A percentile compares a stretch with the other conserved stretches of the same genome.
Conservation (phyloP, 2,888 invertebrate genomes). For the Hemistola chrysoprasaria region DNA sequence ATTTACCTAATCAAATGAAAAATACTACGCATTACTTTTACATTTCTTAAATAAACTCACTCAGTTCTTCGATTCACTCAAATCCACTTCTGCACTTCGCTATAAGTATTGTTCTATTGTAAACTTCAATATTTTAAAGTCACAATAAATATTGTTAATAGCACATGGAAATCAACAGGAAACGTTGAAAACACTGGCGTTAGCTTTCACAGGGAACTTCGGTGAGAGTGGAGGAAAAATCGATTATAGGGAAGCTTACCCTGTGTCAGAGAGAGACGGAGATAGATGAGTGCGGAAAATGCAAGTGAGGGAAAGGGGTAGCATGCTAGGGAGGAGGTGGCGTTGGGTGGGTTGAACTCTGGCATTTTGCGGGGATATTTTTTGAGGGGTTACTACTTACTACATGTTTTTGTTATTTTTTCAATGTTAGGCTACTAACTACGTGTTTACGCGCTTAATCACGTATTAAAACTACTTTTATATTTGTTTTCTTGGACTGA, state of each 20-base stretch:
- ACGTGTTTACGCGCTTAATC: no score
- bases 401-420: conserved; percentile 18
- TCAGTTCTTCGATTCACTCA: no score
- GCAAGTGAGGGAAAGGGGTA: conserved; percentile 17
- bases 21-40: no score
- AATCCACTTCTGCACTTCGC: neutral
- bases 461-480: no score
- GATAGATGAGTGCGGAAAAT: conserved; percentile 5
- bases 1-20: no score
- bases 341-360: conserved; percentile 12
- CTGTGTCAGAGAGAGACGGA: conserved; percentile 6
- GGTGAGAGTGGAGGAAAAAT: conserved; percentile 15
- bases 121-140: neutral
- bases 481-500: neutral
- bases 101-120: neutral
- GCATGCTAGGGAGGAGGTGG: conserved; percentile 23
- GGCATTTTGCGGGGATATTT: conserved; percentile 27
- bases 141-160: neutral
- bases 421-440: neutral
- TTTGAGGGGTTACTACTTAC: conserved; percentile 24
- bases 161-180: conserved; percentile 19
- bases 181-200: conserved; percentile 8
- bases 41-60: no score
- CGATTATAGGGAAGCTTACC: conserved; percentile 11
- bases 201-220: conserved; percentile 2